Conservation (phyloP, 2,797 vertebrate species). For the Galagoides demidoff region DNA sequence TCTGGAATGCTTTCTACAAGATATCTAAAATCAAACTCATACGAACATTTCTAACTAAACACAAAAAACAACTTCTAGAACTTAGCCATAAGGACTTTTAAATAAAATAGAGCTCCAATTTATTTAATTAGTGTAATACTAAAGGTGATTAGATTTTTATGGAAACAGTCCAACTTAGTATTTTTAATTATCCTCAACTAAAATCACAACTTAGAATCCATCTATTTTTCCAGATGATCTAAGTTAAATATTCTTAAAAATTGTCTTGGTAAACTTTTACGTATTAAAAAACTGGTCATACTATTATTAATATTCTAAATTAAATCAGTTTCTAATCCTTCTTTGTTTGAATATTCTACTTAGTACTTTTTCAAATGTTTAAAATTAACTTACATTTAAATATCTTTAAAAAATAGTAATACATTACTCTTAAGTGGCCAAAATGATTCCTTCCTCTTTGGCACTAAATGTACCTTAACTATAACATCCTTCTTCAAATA, state of each 20-base stretch:
- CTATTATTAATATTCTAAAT: not conserved
- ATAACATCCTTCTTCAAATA: not conserved
- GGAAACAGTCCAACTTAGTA: constrained; percentile 18
- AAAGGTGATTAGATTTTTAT: constrained; percentile 24
- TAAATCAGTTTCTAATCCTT: not conserved
- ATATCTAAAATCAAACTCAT: not conserved
- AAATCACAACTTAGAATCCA: not conserved
- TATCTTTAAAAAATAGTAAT: not conserved
- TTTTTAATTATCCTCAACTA: constrained; percentile 48
- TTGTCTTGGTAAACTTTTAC: not conserved
- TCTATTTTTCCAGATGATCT: not conserved
- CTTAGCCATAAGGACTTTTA: not conserved
- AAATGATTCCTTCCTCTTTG: not conserved
- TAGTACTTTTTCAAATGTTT: constrained; percentile 25
- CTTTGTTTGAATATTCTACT: not conserved
- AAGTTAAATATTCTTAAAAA: not conserved
- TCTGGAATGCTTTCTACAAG: not conserved
- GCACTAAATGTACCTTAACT: not conserved
- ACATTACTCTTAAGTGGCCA: not conserved
- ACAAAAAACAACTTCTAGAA: constrained; percentile 25
- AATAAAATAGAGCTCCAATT: constrained; percentile 3
- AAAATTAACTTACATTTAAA: constrained; percentile 22
- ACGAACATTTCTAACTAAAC: not conserved
- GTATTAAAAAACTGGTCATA: not conserved
- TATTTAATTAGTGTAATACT: not conserved